Conservation (phyloP, 2,113 vertebrate species). For the Ctenodactylus gundi region DNA sequence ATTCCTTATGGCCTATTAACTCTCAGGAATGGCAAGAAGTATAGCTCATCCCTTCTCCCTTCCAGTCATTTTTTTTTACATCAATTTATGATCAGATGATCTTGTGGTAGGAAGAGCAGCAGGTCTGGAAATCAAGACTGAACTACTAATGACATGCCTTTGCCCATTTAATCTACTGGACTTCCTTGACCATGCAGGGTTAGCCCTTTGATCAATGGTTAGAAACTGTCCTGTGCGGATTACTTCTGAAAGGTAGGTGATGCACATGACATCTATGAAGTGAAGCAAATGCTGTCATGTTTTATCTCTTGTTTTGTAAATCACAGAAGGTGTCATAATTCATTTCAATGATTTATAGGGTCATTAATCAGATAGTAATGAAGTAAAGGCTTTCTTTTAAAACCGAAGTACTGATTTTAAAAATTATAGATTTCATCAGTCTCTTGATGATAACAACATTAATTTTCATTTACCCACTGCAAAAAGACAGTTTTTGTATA, state of each 20-base stretch:
- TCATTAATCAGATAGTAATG: neutral
- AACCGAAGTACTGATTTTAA: conserved; percentile 49
- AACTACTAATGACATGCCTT: conserved; percentile 79
- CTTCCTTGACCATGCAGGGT: conserved; percentile 76
- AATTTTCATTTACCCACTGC: neutral
- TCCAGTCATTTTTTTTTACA: conserved; percentile 72
- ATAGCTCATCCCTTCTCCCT: neutral
- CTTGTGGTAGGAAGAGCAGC: conserved; percentile 70
- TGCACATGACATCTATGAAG: conserved; percentile 40
- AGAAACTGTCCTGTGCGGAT: conserved; percentile 74
- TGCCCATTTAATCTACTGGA: conserved; percentile 77
- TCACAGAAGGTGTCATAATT: conserved; percentile 56
- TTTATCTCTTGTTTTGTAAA: conserved; percentile 67
- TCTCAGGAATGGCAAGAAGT: neutral
- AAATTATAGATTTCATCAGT: conserved; percentile 3
- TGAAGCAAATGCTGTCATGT: conserved; percentile 51
- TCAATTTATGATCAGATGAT: conserved; percentile 76
- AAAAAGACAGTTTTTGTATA: conserved; percentile 12
- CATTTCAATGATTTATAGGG: neutral
- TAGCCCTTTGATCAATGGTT: conserved; percentile 77
- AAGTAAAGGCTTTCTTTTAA: conserved; percentile 14
- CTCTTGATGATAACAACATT: conserved; percentile 34
- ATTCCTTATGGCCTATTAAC: neutral
- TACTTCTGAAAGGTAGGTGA: conserved; percentile 23
- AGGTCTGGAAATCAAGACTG: conserved; percentile 74